Evolutionary conservation across 2,888 invertebrate genomes (phyloP), one percentile per base, ranked within the genome.

Genomic region (Aleiodes alternator): DNA sequence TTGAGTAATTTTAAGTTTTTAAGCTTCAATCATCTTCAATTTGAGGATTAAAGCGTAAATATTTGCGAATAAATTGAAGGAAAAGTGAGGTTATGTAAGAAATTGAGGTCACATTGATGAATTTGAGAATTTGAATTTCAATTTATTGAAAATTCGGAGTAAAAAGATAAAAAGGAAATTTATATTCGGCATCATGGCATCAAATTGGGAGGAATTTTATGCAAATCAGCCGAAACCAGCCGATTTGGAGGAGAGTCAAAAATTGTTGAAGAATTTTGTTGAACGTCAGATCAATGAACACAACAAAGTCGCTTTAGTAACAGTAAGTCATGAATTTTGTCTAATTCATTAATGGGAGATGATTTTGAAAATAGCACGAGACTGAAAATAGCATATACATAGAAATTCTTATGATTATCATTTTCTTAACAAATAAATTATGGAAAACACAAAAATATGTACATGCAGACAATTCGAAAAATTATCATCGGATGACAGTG

Each of bases 181-280:
- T 12, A 68, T 23, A 6, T 7, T 4, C 23, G 23, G 3, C 16
- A 79, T 51, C 69, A 89, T 89, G 88, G 84, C 86, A 75, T 90
- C 92, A 80, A 93, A 94, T 78, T 96, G 96, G 96, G 95, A 96
- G 90, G 95, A 96, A 85, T 96, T 96, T 90, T 96, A 95, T 87
- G 93, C 94, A 7, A 93, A 93, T 76, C 95, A 95, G 89, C 91
- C 95, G 80, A 94, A 95, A 34, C 96, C 97, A 14, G 92, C 92
- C 6, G 94, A 96, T 90, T 95, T 95, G 84, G 93, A 94, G 85
- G 93, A 94, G 86, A 94, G 93, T 88, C 92, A 95, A 81, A 92
- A 92, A 8, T 87, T 94, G 80, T 90, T 96, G 53, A 93, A 94
- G 86, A 93, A 94, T 88, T 96, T 96, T 90, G 93, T 94, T 83